Evolutionary conservation across 2,797 vertebrate species (phyloP).

Genomic region (Balearica regulorum): DNA sequence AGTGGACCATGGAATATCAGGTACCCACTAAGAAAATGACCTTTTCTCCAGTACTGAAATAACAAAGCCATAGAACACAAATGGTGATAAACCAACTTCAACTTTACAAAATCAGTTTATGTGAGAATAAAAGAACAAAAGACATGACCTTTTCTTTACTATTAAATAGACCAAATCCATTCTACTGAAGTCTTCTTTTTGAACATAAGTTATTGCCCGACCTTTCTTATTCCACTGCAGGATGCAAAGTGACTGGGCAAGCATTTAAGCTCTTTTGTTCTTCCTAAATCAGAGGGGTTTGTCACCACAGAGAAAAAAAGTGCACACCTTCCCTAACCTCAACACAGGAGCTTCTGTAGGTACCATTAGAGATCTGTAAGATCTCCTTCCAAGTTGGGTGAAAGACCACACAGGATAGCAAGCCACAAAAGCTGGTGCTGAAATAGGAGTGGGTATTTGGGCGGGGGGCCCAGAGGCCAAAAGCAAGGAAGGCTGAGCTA

Average conservation of each 20-base stretch:
- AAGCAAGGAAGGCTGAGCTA: not conserved
- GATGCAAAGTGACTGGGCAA: not conserved
- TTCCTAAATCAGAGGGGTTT: not conserved
- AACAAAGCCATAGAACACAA: slow-evolving; percentile 20
- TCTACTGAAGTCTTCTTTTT: slow-evolving; percentile 6
- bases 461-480: not conserved
- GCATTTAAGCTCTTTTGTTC: not conserved
- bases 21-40: not conserved
- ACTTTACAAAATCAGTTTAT: slow-evolving; percentile 33
- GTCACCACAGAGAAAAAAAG: not conserved
- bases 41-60: slow-evolving; percentile 33
- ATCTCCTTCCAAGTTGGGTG: not conserved
- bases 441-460: not conserved
- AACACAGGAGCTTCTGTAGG: not conserved
- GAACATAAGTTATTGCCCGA: slow-evolving; percentile 31
- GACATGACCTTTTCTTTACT: slow-evolving; percentile 44
- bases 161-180: slow-evolving; percentile 44
- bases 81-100: slow-evolving; percentile 20
- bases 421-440: not conserved
- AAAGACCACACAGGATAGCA: not conserved
- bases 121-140: slow-evolving; percentile 44
- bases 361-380: not conserved
- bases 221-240: slow-evolving; percentile 17
- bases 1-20: not conserved
- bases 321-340: not conserved